Evolutionary conservation across 2,888 invertebrate genomes (phyloP), one percentile per base, ranked within the genome.

Genomic region (Erebia ligea): DNA sequence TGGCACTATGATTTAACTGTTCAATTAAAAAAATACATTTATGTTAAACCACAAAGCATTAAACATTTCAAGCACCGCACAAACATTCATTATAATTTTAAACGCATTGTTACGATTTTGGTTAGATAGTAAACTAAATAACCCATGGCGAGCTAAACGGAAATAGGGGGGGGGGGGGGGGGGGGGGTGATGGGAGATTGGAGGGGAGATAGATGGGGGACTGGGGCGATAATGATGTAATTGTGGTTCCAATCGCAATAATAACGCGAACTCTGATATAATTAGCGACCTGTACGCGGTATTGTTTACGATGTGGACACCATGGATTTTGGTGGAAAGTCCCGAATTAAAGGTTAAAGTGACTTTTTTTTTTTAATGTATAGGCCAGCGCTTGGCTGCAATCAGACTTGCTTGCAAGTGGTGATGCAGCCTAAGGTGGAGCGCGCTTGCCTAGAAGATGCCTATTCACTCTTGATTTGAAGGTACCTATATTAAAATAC

Each of bases 181-280:
- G 40, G 58, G 5, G 15, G 10, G 56, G n/a, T n/a, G 34, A 54
- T 19, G 62, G 50, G 64, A 52, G 64, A 64, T 64, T 6, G 25
- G 21, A 50, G 67, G 67, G 67, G 58, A 34, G 67, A 67, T 67
- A 48, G 48, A 8, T 9, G 11, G 17, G 48, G 48, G 40, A 13
- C 13, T 19, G 21, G 65, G 56, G 64, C 65, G 57, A 69, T 69
- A 69, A 69, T 59, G 50, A 48, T 52, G 50, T 64, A 69, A 69
- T 68, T 69, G 63, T 70, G 62, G 69, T 73, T 71, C 70, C 67
- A 71, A 71, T 70, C 68, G 75, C 68, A 70, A 67, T 66, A 67
- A 56, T 58, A 57, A 69, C 21, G 66, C 45, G 40, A 48, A 64
- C 40, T 64, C 67, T 15, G 66, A 50, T 67, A 73, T 73, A 68